Percentiles rank a stretch among this genome's conserved stretches.
phyloP scores from a whole-genome alignment of 2,113 vertebrate genomes.

The Lagopus muta region DNA sequence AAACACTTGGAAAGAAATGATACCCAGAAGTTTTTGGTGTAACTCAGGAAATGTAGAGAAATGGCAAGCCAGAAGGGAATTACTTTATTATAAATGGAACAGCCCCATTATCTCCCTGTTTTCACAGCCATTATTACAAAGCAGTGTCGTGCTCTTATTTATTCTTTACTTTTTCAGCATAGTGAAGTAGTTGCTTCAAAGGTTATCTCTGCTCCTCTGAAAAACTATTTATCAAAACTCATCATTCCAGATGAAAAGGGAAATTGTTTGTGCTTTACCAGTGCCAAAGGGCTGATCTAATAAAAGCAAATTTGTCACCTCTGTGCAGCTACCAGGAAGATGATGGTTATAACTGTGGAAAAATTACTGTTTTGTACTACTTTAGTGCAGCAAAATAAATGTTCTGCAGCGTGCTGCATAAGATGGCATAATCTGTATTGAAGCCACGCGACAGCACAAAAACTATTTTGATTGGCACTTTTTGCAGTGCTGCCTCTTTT shows the following conservation, averaged over 20 bases:
- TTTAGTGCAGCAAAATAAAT: not conserved
- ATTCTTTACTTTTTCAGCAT: not conserved
- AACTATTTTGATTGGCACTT: not conserved
- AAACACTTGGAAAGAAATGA: not conserved
- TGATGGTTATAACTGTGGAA: not conserved
- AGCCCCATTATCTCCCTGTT: not conserved
- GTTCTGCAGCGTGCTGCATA: not conserved
- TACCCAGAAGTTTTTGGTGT: not conserved
- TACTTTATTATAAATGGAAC: not conserved
- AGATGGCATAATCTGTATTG: not conserved
- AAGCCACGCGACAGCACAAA: not conserved
- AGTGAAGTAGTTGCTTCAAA: not conserved
- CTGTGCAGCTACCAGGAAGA: not conserved
- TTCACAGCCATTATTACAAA: not conserved
- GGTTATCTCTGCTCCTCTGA: not conserved
- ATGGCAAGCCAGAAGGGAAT: not conserved
- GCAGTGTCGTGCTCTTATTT: not conserved
- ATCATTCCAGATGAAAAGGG: not conserved
- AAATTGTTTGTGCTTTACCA: conserved; percentile 7
- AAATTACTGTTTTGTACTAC: not conserved
- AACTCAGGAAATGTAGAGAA: not conserved
- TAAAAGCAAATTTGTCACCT: conserved; percentile 1
- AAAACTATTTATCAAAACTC: conserved; percentile 36
- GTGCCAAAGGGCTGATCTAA: conserved; percentile 26
- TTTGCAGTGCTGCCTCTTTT: not conserved